phyloP scores from a whole-genome alignment of 2,797 vertebrate genomes.

The Cirrhinus mrigala region DNA sequence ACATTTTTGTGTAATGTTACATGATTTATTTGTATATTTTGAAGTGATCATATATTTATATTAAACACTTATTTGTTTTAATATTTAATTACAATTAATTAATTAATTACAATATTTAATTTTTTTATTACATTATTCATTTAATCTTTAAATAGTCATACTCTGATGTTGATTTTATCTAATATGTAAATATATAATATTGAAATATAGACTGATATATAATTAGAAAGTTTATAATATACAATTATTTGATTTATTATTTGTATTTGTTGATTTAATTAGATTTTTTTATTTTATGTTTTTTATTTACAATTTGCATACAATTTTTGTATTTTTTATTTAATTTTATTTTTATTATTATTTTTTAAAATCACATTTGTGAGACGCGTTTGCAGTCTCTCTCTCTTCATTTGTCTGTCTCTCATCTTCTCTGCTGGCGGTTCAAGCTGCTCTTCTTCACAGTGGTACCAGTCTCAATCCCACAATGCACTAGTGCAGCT shows the following conservation, averaged over 20 bases:
- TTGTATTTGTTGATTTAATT: too few species aligned
- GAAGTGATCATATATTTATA: too few species aligned
- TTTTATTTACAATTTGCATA: background rate
- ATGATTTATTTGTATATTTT: too few species aligned
- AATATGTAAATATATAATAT: background rate
- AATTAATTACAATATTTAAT: too few species aligned
- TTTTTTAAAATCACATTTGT: background rate
- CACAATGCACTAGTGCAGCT: constrained; percentile 23
- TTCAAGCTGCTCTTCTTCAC: background rate
- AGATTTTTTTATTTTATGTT: too few species aligned
- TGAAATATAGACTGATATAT: background rate
- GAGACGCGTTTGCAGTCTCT: background rate
- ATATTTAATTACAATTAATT: too few species aligned
- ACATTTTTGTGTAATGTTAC: too few species aligned
- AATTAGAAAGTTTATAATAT: too few species aligned
- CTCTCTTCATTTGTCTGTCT: background rate
- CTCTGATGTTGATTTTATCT: too few species aligned
- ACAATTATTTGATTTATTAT: too few species aligned
- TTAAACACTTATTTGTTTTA: too few species aligned
- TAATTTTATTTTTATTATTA: background rate
- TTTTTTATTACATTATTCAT: background rate
- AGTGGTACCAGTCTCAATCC: background rate
- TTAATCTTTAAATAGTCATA: too few species aligned
- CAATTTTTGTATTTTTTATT: background rate
- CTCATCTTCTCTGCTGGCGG: background rate